A percentile compares a stretch with the other conserved stretches of the same genome.
phyloP scores from a whole-genome alignment of 2,797 vertebrate genomes.

The Amazona finschi region DNA sequence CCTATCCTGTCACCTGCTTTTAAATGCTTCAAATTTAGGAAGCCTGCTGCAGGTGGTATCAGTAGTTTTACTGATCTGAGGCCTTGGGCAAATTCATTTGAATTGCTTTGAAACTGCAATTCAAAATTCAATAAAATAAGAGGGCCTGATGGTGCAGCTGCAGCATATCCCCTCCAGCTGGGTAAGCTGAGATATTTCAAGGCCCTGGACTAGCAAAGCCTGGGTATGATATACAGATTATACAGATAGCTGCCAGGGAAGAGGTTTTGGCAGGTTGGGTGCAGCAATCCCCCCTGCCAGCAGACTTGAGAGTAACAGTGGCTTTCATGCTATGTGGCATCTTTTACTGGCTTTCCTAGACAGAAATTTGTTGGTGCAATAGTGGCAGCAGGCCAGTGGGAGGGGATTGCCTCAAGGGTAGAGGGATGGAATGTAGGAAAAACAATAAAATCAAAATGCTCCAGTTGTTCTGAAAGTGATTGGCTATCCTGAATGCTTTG shows the following conservation, averaged over 20 bases:
- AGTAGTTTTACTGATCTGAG: constrained; percentile 70
- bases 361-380: constrained; percentile 45
- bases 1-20: constrained; percentile 76
- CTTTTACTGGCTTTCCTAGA: constrained; percentile 71
- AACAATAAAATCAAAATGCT: constrained; percentile 69
- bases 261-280: constrained; percentile 66
- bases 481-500: constrained; percentile 63
- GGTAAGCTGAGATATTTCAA: constrained; percentile 70
- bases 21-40: constrained; percentile 71
- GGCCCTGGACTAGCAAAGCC: constrained; percentile 68
- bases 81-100: constrained; percentile 75
- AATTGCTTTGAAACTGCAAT: constrained; percentile 78
- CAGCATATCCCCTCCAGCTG: constrained; percentile 75
- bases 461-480: constrained; percentile 66
- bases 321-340: constrained; percentile 51
- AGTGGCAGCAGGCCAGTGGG: constrained; percentile 65
- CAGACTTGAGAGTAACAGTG: constrained; percentile 64
- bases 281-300: constrained; percentile 58
- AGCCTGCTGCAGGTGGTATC: constrained; percentile 72
- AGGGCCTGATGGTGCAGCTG: constrained; percentile 77
- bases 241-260: constrained; percentile 64
- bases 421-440: constrained; percentile 70
- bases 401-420: constrained; percentile 74
- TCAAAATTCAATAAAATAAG: constrained; percentile 80
- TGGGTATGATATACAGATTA: constrained; percentile 62